Percentiles rank a stretch among this genome's conserved stretches.
Evolutionary conservation across 2,888 invertebrate genomes (phyloP).

Genomic region (Pemphredon lugubris): DNA sequence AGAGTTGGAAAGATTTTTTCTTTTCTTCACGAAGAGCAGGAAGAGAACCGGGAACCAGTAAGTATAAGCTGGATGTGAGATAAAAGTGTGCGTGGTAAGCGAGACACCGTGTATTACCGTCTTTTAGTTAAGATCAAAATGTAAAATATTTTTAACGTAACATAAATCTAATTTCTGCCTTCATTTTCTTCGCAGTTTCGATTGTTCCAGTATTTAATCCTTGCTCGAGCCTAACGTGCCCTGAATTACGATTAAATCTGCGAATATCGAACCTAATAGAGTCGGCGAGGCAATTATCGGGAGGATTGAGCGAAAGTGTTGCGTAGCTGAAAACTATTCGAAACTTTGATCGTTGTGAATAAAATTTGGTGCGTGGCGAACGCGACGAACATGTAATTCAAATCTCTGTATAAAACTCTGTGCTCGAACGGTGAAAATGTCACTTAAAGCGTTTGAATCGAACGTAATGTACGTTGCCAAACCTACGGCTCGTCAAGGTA

Average conservation of each 20-base stretch:
- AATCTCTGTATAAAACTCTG: no score
- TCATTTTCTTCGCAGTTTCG: conserved; percentile 41
- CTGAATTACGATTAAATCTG: no score
- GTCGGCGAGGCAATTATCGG: no score
- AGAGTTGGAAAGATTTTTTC: conserved; percentile 6
- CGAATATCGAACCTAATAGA: no score
- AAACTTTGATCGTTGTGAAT: background rate
- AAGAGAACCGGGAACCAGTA: background rate
- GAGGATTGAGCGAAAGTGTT: no score
- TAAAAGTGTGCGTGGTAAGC: background rate
- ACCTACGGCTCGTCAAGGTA: no score
- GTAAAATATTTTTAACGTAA: conserved; percentile 14
- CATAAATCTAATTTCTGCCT: conserved; percentile 34
- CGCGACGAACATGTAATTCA: background rate
- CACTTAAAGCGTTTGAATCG: no score
- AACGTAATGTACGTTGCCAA: no score
- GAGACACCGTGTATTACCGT: conserved; percentile 4
- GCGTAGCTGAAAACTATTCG: no score
- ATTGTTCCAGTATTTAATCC: background rate
- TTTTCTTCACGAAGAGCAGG: background rate
- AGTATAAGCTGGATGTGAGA: conserved; percentile 9
- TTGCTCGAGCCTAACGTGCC: background rate
- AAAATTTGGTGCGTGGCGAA: background rate
- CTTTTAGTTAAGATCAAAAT: conserved; percentile 1
- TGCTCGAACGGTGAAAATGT: no score